Evolutionary conservation across 2,113 vertebrate species (phyloP).

Genomic region (Spermophilus dauricus): DNA sequence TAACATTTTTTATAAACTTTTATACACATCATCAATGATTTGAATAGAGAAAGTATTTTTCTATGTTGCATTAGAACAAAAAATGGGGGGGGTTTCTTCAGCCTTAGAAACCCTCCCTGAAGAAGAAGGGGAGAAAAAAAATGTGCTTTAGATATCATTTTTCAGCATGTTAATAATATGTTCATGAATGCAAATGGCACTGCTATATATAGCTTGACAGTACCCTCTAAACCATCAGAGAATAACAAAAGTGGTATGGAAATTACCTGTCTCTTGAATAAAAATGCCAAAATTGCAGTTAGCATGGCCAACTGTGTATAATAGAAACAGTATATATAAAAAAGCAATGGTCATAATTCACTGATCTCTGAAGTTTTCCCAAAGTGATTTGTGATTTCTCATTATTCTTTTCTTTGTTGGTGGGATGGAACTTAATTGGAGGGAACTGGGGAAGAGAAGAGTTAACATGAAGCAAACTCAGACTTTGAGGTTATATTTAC

Average conservation of each 20-base stretch:
- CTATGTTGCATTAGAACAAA: background rate
- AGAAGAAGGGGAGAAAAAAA: background rate
- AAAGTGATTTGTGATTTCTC: background rate
- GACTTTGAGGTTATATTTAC: constrained; percentile 1
- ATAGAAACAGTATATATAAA: background rate
- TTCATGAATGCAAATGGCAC: background rate
- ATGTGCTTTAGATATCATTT: background rate
- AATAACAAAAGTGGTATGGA: background rate
- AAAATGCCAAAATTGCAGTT: background rate
- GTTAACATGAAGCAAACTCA: background rate
- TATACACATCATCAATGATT: background rate
- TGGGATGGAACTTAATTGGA: background rate
- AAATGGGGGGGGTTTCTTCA: background rate
- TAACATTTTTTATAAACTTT: constrained; percentile 5
- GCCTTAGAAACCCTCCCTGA: background rate
- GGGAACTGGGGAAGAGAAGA: background rate
- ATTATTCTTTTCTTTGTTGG: background rate
- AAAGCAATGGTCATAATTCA: background rate
- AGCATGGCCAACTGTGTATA: background rate
- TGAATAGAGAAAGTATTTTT: background rate
- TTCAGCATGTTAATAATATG: background rate
- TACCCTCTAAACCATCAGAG: background rate
- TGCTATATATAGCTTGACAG: background rate
- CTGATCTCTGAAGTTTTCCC: background rate
- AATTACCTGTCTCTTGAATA: background rate